phyloP scores from a whole-genome alignment of 1,140 invertebrate genomes.

The Drosophila punjabiensis region DNA sequence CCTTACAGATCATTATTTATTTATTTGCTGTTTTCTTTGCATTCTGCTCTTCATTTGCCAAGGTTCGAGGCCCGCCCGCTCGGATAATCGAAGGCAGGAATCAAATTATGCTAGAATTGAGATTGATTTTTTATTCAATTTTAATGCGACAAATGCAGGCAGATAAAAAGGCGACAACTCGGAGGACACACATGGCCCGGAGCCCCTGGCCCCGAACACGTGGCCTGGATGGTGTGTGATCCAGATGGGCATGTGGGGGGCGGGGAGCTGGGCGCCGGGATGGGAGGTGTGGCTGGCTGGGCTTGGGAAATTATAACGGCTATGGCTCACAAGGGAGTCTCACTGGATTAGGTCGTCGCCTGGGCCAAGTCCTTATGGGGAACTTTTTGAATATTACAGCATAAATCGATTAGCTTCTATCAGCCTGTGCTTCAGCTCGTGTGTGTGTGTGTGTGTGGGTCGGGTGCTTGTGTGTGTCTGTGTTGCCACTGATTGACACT shows the following conservation, averaged over 20 bases:
- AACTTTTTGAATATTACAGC: conserved; percentile 84
- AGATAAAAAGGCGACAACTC: conserved; percentile 75
- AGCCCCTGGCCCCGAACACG: conserved; percentile 37
- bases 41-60: conserved; percentile 22
- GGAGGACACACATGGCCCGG: conserved; percentile 56
- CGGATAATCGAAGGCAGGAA: conserved; percentile 77
- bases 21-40: conserved; percentile 47
- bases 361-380: conserved; percentile 66
- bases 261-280: background rate
- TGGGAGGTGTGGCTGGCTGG: conserved; percentile 30
- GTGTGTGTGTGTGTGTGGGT: conserved; percentile 6
- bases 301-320: conserved; percentile 65
- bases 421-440: conserved; percentile 46
- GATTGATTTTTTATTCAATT: conserved; percentile 85
- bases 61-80: conserved; percentile 10
- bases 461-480: conserved; percentile 43
- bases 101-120: conserved; percentile 85
- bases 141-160: conserved; percentile 84
- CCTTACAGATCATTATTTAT: conserved; percentile 60
- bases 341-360: conserved; percentile 75
- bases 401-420: conserved; percentile 83
- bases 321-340: conserved; percentile 71
- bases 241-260: background rate
- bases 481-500: conserved; percentile 78
- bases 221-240: conserved; percentile 16